Evolutionary conservation across 2,797 vertebrate species (phyloP).

Genomic region (Melanitta fusca): DNA sequence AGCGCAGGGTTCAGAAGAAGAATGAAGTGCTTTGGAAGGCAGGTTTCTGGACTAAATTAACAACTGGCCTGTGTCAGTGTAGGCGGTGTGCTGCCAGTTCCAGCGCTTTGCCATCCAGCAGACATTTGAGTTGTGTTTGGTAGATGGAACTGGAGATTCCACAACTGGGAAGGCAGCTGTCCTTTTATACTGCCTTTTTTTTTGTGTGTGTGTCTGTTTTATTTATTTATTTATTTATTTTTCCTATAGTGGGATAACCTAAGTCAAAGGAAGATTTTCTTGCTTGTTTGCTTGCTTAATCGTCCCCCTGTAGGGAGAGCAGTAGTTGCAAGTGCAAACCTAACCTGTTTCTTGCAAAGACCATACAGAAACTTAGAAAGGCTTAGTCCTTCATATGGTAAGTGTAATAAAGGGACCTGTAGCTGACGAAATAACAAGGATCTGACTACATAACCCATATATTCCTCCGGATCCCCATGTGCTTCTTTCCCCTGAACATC

Average conservation of each 20-base stretch:
- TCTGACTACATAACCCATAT: constrained; percentile 17
- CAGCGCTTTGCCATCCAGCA: neutral
- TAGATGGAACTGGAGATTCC: neutral
- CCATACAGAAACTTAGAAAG: neutral
- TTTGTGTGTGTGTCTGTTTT: neutral
- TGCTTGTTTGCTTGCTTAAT: neutral
- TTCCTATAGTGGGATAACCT: neutral
- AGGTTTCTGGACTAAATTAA: neutral
- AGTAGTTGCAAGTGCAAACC: neutral
- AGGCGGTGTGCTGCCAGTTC: neutral
- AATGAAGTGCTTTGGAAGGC: neutral
- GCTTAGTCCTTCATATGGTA: neutral
- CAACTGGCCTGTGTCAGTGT: neutral
- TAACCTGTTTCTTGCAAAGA: neutral
- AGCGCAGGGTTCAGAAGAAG: neutral
- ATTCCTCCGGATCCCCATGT: neutral
- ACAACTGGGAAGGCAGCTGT: neutral
- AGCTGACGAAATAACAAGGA: constrained; percentile 57
- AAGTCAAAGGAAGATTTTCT: neutral
- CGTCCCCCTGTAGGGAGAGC: fast-evolving
- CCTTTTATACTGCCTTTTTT: neutral
- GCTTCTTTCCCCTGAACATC: neutral
- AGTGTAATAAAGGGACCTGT: neutral
- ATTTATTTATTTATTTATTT: too few relatives aligned
- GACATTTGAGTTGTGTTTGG: neutral